Evolutionary conservation across 2,888 invertebrate genomes (phyloP).

Genomic region (Seira sanloemensis): DNA sequence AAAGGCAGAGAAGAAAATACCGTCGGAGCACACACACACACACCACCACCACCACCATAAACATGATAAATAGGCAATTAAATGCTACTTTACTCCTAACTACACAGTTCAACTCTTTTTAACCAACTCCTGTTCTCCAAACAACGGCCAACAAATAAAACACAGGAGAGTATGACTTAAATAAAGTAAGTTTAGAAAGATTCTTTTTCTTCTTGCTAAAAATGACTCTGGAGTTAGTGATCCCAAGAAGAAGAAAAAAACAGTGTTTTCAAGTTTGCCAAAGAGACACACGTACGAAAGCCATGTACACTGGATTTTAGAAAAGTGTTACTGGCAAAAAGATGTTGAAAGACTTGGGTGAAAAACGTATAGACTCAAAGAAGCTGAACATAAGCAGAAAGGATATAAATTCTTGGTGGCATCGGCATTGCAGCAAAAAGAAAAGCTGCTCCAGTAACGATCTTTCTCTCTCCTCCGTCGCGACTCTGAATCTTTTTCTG

Average conservation of each 20-base stretch:
- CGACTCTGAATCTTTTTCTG: too few relatives aligned
- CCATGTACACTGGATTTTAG: neutral
- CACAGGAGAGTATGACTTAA: neutral
- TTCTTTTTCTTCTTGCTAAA: neutral
- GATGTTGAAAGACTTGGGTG: neutral
- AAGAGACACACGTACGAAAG: neutral
- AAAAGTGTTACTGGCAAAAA: neutral
- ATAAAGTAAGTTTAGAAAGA: neutral
- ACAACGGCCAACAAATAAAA: constrained; percentile 6
- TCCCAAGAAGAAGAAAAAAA: neutral
- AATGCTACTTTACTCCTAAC: constrained; percentile 66
- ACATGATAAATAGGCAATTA: constrained; percentile 67
- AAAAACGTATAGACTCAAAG: too few relatives aligned
- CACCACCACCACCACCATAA: constrained; percentile 60
- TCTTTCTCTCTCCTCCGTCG: too few relatives aligned
- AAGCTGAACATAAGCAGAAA: too few relatives aligned
- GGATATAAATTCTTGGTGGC: too few relatives aligned
- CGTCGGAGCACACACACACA: constrained; percentile 32
- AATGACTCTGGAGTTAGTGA: neutral
- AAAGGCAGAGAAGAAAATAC: neutral
- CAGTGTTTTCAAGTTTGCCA: neutral
- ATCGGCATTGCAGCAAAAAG: neutral
- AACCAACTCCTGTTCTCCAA: constrained; percentile 31
- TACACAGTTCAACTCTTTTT: constrained; percentile 55
- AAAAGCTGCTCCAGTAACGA: too few relatives aligned